Evolutionary conservation across 2,888 invertebrate species (phyloP).

Genomic region (Platypus cylindrus): DNA sequence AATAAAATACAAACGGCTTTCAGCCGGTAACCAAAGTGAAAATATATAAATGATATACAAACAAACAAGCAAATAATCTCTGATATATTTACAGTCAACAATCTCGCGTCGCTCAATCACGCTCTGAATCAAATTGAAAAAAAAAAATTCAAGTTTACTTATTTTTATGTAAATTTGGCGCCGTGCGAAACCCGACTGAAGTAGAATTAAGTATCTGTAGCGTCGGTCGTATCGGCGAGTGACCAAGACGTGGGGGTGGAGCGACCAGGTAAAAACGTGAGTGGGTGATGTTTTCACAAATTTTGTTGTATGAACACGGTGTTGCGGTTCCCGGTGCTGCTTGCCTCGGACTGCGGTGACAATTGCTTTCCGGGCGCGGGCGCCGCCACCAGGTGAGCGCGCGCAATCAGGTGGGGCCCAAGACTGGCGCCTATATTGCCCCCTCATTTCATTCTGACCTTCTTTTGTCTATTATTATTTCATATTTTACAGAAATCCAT

Average conservation of each 20-base stretch:
- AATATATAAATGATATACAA: conserved; percentile 3
- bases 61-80: conserved; percentile 1
- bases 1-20: conserved; percentile 17
- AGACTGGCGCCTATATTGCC: conserved; percentile 12
- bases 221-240: conserved; percentile 35
- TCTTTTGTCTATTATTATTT: conserved; percentile 12
- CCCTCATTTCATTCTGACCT: conserved; percentile 14
- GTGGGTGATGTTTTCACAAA: conserved; percentile 38
- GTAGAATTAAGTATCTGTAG: conserved; percentile 37
- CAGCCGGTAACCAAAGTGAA: conserved; percentile 9
- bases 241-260: conserved; percentile 39
- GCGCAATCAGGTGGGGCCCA: conserved; percentile 16
- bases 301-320: conserved; percentile 35
- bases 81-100: conserved; percentile 4
- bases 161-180: conserved; percentile 10
- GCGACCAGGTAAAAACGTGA: conserved; percentile 42
- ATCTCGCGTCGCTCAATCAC: conserved; percentile 11
- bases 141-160: too few relatives aligned
- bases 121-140: too few relatives aligned
- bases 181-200: conserved; percentile 16
- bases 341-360: conserved; percentile 30
- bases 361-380: conserved; percentile 30
- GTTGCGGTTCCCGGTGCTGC: conserved; percentile 14
- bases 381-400: conserved; percentile 34
- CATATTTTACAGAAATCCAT: too few relatives aligned